These are phyloP conservation scores for Drosophila navojoa DNA, from an alignment of 1,140 invertebrate species.

Conservation along the genomic window DNA sequence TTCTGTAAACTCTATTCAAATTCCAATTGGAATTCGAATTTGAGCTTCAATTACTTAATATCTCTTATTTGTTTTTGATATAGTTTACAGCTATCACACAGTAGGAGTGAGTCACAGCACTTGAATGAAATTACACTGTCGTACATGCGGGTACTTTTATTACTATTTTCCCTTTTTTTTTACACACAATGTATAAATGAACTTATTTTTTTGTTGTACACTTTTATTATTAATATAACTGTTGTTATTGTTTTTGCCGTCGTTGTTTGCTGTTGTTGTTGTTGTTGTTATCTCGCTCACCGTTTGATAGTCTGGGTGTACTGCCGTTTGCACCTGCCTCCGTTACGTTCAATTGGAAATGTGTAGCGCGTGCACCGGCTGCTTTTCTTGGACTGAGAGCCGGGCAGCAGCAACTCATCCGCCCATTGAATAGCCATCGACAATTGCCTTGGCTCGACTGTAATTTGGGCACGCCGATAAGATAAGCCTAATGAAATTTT, in stretches of 20 bases:
- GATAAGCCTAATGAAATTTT: constrained; percentile 75
- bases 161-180: neutral
- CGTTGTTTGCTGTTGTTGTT: neutral
- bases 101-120: constrained; percentile 57
- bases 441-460: constrained; percentile 3
- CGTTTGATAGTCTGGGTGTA: constrained; percentile 37
- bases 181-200: constrained; percentile 1
- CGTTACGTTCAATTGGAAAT: constrained; percentile 1
- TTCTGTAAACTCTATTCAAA: constrained; percentile 11
- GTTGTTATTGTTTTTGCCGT: neutral
- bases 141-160: neutral
- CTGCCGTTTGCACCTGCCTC: constrained; percentile 7
- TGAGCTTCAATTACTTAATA: neutral
- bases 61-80: constrained; percentile 1
- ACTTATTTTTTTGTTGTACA: neutral
- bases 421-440: constrained; percentile 59
- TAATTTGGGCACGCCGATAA: constrained; percentile 49
- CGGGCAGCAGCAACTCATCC: constrained; percentile 25
- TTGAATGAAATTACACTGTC: constrained; percentile 53
- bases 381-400: constrained; percentile 63
- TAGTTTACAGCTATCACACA: constrained; percentile 23
- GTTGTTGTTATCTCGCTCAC: constrained; percentile 57
- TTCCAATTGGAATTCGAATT: neutral
- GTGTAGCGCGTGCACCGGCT: constrained; percentile 55
- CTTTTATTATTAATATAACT: neutral